Conservation (phyloP, 37 sponge, comb jelly and placozoan species). For the Ianthella basta region DNA sequence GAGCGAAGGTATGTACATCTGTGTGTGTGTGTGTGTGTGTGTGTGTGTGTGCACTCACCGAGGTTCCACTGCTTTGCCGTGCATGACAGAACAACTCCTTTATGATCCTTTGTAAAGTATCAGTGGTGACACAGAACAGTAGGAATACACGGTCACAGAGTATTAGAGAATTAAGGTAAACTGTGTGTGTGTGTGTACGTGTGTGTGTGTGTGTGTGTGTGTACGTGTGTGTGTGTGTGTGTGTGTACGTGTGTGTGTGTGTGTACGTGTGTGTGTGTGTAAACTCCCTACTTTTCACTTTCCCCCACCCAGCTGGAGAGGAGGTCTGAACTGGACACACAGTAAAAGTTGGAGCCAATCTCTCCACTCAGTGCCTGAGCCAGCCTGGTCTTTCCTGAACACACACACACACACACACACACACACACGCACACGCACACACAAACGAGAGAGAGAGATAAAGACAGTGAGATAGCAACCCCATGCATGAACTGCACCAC, state of each 20-base stretch:
- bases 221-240: not conserved
- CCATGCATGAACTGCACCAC: no score
- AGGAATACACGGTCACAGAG: no score
- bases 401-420: not conserved
- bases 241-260: not conserved
- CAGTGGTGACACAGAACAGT: no score
- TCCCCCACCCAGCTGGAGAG: constrained; percentile 95
- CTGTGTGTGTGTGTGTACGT: no score
- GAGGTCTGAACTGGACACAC: constrained; percentile 84
- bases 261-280: no score
- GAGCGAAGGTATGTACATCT: no score
- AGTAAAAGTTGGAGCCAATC: constrained; percentile 76
- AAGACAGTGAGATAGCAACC: no score
- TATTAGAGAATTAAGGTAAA: no score
- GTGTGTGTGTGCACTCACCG: not conserved
- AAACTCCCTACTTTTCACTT: constrained; percentile 77
- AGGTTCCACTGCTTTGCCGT: not conserved
- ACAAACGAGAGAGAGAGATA: not conserved
- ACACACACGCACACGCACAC: not conserved
- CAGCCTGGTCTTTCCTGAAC: constrained; percentile 61
- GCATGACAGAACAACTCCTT: constrained; percentile 30
- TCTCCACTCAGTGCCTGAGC: constrained; percentile 82
- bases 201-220: no score
- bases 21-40: no score
- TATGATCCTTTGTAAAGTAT: no score